Evolutionary conservation across 2,888 invertebrate species (phyloP), one percentile per base, ranked within the genome.

Genomic region (Stenichneumon culpator): DNA sequence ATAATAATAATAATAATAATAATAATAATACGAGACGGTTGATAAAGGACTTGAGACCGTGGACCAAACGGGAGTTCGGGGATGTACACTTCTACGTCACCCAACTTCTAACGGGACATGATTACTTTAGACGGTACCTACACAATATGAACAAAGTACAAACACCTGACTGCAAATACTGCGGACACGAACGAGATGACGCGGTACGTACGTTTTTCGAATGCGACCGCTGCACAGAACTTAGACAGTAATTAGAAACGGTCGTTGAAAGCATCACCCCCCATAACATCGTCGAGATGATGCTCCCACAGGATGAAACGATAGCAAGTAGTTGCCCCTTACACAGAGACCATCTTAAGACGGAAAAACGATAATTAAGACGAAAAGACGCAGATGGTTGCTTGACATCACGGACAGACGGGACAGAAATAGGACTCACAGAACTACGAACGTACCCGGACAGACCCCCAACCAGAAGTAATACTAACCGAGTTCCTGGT

Each of bases 191-290:
- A 19, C 84, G 69, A n/a, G 52, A 87, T 87, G 86, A 84, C 67
- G 84, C 36, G 25, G 52, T 79, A 22, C 81, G 85, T 67, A 86
- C 84, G 6, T 86, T 86, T 36, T 84, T 86, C 44, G 75, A 25
- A 25, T 86, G 72, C 47, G 67, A 75, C 54, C 68, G 74, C 47
- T 85, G 85, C 82, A 75, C 54, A 16, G 57, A 2, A 19, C 60
- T 44, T 16, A 36, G 79, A 39, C 73, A 28, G 0, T 14, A 11
- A 60, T 69, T 85, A 25, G 77, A 75, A 63, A 44, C 47, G 63
- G 50, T 19, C 39, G 79, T 75, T 5, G 83, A 83, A 14, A 5
- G 16, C 72, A 65, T 84, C 73, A 79, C 69, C n/a, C 77, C 84
- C 0, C 72, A 84, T 4, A 82, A 79, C 67, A 81, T 84, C 19